These are phyloP conservation scores for Cyprinodon diabolis DNA, from an alignment of 2,797 vertebrate genomes.

Conservation along the genomic window DNA sequence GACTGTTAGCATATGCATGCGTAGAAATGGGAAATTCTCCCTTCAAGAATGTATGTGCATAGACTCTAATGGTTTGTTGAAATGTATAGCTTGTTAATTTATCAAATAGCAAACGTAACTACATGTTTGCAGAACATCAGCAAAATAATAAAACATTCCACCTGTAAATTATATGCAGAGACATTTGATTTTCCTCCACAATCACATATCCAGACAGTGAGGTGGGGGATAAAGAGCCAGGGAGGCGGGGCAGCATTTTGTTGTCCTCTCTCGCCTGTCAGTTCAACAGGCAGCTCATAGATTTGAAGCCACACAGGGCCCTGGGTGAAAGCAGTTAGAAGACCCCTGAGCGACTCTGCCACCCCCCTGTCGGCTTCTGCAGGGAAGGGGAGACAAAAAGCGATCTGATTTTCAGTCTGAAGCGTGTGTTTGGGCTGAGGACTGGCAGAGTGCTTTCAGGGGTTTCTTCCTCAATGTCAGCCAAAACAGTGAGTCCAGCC, in stretches of 20 bases:
- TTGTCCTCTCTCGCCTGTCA: slow-evolving; percentile 56
- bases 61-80: too few relatives aligned
- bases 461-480: slow-evolving; percentile 73
- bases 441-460: slow-evolving; percentile 42
- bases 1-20: neutral
- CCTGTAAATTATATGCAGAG: slow-evolving; percentile 38
- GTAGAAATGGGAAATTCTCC: neutral
- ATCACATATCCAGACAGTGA: slow-evolving; percentile 57
- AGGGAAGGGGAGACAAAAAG: slow-evolving; percentile 2
- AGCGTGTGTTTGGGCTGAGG: slow-evolving; percentile 7
- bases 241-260: slow-evolving; percentile 15
- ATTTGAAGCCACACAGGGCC: slow-evolving; percentile 38
- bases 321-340: slow-evolving; percentile 16
- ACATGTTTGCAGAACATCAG: slow-evolving; percentile 20
- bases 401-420: slow-evolving; percentile 22
- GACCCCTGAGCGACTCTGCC: slow-evolving; percentile 57
- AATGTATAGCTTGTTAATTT: too few relatives aligned
- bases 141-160: slow-evolving; percentile 37
- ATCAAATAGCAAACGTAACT: slow-evolving; percentile 16
- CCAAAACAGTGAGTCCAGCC: slow-evolving; percentile 65
- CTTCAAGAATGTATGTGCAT: neutral
- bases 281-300: slow-evolving; percentile 40
- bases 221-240: neutral
- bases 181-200: slow-evolving; percentile 47
- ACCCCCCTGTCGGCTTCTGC: slow-evolving; percentile 26